Conservation (phyloP, 2,888 invertebrate species). For the Caenorhabditis afra region DNA sequence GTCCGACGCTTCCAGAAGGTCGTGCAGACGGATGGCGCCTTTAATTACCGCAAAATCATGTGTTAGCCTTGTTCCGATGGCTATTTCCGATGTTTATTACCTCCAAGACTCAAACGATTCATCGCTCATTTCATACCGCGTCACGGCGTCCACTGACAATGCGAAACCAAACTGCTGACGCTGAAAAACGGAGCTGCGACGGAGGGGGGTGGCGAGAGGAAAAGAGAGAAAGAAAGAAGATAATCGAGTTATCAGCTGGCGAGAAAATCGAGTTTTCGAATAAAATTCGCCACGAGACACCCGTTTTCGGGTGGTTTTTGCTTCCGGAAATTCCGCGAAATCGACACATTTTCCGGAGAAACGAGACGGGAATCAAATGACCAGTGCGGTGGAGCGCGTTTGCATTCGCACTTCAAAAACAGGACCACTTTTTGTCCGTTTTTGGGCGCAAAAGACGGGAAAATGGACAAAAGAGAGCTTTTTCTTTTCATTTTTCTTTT, state of each 20-base stretch:
- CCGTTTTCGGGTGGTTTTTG: constrained; percentile 3
- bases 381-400: constrained; percentile 42
- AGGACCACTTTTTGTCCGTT: not conserved
- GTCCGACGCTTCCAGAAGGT: constrained; percentile 65
- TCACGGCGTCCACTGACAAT: not conserved
- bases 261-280: constrained; percentile 17
- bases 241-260: constrained; percentile 34
- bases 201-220: not conserved
- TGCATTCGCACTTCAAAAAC: not conserved
- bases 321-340: not conserved
- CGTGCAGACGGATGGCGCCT: constrained; percentile 68
- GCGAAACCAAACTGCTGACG: constrained; percentile 7
- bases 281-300: not conserved
- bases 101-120: constrained; percentile 54
- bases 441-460: not conserved
- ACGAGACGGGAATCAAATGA: constrained; percentile 39
- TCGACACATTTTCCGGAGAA: not conserved
- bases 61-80: not conserved
- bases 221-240: constrained; percentile 29
- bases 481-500: too few relatives aligned
- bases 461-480: not conserved
- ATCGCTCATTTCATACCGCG: constrained; percentile 35
- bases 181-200: not conserved
- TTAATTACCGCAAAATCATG: constrained; percentile 20
- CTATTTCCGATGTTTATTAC: not conserved